These are phyloP conservation scores for Willisornis vidua DNA, from an alignment of 2,113 vertebrate species.

Conservation along the genomic window DNA sequence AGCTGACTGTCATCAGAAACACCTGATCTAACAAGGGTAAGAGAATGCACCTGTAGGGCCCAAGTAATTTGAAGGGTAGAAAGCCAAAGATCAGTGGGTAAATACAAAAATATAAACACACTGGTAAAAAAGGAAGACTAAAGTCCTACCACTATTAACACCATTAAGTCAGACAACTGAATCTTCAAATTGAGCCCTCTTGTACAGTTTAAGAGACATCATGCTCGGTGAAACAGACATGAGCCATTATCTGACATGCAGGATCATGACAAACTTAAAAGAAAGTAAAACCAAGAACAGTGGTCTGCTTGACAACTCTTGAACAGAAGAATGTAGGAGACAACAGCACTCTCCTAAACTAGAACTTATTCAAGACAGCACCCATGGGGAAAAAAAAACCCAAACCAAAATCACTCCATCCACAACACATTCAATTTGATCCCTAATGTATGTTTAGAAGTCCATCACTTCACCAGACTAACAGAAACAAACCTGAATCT, in stretches of 20 bases:
- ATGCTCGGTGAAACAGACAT: neutral
- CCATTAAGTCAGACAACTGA: neutral
- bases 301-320: neutral
- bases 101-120: neutral
- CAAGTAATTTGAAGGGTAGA: neutral
- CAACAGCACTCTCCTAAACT: neutral
- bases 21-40: neutral
- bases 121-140: neutral
- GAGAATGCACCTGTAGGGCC: neutral
- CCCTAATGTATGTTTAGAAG: neutral
- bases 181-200: neutral
- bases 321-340: neutral
- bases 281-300: neutral
- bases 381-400: accelerated
- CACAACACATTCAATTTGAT: neutral
- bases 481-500: neutral
- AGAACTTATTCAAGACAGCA: neutral
- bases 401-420: neutral
- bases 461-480: neutral
- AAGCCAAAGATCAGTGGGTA: neutral
- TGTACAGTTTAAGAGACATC: neutral
- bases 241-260: neutral
- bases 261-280: neutral
- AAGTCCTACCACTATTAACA: neutral
- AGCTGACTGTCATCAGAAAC: neutral